These are phyloP conservation scores for Phalloptychus januarius DNA, from an alignment of 2,797 vertebrate genomes.

Conservation along the genomic window DNA sequence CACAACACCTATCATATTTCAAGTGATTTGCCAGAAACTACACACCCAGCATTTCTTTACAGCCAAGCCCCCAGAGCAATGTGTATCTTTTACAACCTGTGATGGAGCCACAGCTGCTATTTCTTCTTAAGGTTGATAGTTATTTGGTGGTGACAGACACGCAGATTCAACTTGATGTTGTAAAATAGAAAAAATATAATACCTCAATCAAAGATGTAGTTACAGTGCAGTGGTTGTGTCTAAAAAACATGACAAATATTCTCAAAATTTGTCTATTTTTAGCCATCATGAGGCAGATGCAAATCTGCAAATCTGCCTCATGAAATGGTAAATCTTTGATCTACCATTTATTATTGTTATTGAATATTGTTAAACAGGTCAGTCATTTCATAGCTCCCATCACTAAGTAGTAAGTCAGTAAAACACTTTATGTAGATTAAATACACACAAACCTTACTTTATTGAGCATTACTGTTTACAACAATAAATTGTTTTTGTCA, in stretches of 20 bases:
- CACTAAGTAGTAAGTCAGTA: background rate
- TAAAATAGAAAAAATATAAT: background rate
- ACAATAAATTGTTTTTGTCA: too few relatives aligned
- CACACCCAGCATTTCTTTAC: conserved; percentile 1
- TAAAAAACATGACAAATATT: background rate
- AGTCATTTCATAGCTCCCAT: background rate
- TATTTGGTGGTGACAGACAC: conserved; percentile 14
- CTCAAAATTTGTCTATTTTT: background rate
- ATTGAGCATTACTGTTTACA: too few relatives aligned
- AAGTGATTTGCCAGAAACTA: conserved; percentile 8
- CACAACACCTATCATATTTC: conserved; percentile 7
- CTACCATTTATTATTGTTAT: too few relatives aligned
- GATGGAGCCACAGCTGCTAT: conserved; percentile 12
- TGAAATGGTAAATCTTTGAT: too few relatives aligned
- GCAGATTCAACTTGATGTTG: conserved; percentile 10
- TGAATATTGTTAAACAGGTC: background rate
- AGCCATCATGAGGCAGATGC: background rate
- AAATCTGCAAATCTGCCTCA: too few relatives aligned
- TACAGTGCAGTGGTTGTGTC: background rate
- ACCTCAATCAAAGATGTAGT: background rate
- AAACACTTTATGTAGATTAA: background rate
- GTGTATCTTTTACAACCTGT: conserved; percentile 4
- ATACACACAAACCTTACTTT: background rate
- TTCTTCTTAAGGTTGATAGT: background rate
- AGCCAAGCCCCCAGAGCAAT: conserved; percentile 5